Conservation (phyloP, 2,888 invertebrate species). For the Troilus luridus region DNA sequence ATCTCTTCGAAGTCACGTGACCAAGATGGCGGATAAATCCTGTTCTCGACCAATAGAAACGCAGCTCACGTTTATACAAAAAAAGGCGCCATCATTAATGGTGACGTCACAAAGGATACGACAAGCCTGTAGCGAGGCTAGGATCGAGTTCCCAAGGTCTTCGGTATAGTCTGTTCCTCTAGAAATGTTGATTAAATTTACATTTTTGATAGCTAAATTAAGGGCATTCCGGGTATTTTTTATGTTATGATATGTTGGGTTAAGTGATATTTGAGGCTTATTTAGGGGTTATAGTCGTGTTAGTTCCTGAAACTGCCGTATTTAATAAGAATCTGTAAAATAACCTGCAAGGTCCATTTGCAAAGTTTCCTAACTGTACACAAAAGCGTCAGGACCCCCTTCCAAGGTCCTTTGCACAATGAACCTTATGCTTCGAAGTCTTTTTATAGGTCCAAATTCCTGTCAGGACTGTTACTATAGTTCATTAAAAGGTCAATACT, state of each 20-base stretch:
- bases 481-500: slow-evolving; percentile 2
- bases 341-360: slow-evolving; percentile 61
- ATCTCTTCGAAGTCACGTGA: slow-evolving; percentile 76
- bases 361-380: slow-evolving; percentile 62
- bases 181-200: slow-evolving; percentile 59
- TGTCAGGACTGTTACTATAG: slow-evolving; percentile 13
- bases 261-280: background rate
- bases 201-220: slow-evolving; percentile 10
- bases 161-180: slow-evolving; percentile 65
- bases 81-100: slow-evolving; percentile 69
- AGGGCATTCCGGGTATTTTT: background rate
- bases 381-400: slow-evolving; percentile 61
- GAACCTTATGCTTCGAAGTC: slow-evolving; percentile 63
- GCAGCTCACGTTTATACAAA: slow-evolving; percentile 67
- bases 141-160: slow-evolving; percentile 66
- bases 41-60: slow-evolving; percentile 69
- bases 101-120: slow-evolving; percentile 68
- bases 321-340: slow-evolving; percentile 33
- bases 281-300: background rate
- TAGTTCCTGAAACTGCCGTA: background rate
- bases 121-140: slow-evolving; percentile 65
- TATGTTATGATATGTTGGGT: background rate
- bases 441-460: slow-evolving; percentile 59
- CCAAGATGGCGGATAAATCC: slow-evolving; percentile 76
- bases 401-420: slow-evolving; percentile 63